Evolutionary conservation across 2,113 vertebrate species (phyloP).

Genomic region (Otocyon megalotis): DNA sequence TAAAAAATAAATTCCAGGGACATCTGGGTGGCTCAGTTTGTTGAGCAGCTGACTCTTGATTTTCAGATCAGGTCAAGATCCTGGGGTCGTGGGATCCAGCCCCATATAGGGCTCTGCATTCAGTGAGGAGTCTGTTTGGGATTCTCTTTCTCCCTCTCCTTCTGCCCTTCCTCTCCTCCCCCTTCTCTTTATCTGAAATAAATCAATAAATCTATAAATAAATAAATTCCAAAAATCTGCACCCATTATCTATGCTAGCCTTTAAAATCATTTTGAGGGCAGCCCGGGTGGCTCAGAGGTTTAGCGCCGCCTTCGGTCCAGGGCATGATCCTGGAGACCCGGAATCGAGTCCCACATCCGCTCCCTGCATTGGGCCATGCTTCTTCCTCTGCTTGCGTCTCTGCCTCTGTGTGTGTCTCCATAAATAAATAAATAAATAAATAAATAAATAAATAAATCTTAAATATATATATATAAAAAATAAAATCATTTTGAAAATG

Average conservation of each 20-base stretch:
- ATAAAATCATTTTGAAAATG: constrained; percentile 42
- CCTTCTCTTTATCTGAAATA: background rate
- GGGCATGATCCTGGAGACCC: too few species aligned
- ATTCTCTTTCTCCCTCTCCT: background rate
- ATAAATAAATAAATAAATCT: too few species aligned
- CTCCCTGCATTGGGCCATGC: too few species aligned
- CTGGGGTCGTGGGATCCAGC: background rate
- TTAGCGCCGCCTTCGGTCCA: too few species aligned
- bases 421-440: too few species aligned
- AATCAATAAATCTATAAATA: background rate
- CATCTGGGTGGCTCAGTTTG: background rate
- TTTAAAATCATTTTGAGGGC: constrained; percentile 46
- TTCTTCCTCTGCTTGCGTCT: too few species aligned
- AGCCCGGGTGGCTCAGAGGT: too few species aligned
- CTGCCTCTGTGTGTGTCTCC: too few species aligned
- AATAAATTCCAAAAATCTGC: constrained; percentile 31
- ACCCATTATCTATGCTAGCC: background rate
- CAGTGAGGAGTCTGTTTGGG: background rate
- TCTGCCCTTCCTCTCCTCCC: too few species aligned
- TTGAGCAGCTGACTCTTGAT: background rate
- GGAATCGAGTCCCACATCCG: too few species aligned
- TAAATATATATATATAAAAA: too few species aligned
- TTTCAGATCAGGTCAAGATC: background rate
- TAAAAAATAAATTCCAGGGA: constrained; percentile 25
- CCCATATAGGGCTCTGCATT: background rate